Percentiles rank a stretch among this genome's conserved stretches.
phyloP scores from a whole-genome alignment of 2,113 vertebrate species.

The Pituophis catenifer region DNA sequence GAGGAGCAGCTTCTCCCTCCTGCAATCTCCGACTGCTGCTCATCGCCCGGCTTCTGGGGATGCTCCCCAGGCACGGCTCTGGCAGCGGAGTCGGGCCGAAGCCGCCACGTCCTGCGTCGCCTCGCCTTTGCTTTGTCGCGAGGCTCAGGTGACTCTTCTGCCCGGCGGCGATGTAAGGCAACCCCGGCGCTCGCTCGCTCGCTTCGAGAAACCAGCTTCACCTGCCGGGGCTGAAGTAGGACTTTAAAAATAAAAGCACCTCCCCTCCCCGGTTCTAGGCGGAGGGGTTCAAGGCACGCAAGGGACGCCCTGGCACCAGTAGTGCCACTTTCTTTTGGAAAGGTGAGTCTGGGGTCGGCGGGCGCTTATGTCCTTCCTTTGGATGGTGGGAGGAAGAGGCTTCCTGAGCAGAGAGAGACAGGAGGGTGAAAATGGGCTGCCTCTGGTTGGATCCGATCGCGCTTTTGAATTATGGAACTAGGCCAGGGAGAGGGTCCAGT shows the following conservation, averaged over 20 bases:
- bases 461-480: background rate
- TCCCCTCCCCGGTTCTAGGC: background rate
- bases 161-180: background rate
- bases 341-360: background rate
- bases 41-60: background rate
- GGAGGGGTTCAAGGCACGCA: background rate
- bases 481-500: background rate
- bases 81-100: background rate
- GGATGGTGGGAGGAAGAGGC: background rate
- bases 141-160: background rate
- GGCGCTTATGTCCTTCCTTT: background rate
- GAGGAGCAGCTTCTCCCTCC: background rate
- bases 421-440: background rate
- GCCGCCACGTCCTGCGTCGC: background rate
- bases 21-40: background rate
- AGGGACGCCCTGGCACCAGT: background rate
- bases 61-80: background rate
- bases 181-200: background rate
- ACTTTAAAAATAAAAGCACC: background rate
- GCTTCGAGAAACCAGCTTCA: background rate
- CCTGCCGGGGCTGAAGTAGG: background rate
- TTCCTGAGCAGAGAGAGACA: background rate
- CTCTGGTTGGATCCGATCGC: background rate
- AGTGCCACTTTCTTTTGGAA: background rate
- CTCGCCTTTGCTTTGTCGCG: background rate